phyloP scores from a whole-genome alignment of 2,888 invertebrate genomes.

The Drosophila mimetica region DNA sequence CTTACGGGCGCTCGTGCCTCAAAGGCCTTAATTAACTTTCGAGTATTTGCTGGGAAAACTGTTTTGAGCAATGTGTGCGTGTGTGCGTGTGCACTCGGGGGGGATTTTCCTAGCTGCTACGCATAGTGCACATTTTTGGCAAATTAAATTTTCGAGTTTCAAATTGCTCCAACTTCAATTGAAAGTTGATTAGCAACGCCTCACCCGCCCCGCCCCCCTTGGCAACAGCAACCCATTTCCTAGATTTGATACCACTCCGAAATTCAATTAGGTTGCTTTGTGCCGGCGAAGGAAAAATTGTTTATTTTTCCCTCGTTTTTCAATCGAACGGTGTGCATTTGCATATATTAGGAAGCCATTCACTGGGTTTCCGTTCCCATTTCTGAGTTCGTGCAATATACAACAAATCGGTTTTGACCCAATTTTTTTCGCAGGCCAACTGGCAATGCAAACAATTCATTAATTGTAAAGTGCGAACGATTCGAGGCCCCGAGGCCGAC shows the following conservation, averaged over 20 bases:
- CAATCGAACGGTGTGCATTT: slow-evolving; percentile 47
- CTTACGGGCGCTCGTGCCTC: slow-evolving; percentile 11
- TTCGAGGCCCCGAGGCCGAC: slow-evolving; percentile 10
- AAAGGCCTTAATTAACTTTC: slow-evolving; percentile 31
- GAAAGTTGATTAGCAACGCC: slow-evolving; percentile 41
- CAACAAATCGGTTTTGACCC: slow-evolving; percentile 53
- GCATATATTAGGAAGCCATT: slow-evolving; percentile 56
- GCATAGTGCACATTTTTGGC: slow-evolving; percentile 9
- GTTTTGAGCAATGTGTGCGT: background rate
- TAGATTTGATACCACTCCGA: slow-evolving; percentile 46
- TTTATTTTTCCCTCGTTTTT: slow-evolving; percentile 25
- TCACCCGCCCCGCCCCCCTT: too few relatives aligned
- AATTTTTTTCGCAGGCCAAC: slow-evolving; percentile 26
- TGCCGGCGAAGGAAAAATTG: slow-evolving; percentile 45
- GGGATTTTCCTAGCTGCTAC: slow-evolving; percentile 1
- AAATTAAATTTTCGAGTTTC: slow-evolving; percentile 34
- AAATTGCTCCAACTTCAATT: slow-evolving; percentile 20
- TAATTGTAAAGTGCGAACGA: slow-evolving; percentile 52
- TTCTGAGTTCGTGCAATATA: slow-evolving; percentile 7
- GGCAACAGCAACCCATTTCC: slow-evolving; percentile 2
- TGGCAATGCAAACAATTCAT: slow-evolving; percentile 50
- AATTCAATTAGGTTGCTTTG: slow-evolving; percentile 61
- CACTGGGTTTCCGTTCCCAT: slow-evolving; percentile 1
- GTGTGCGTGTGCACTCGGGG: background rate
- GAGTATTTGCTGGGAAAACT: slow-evolving; percentile 15